These are phyloP conservation scores for Lucinisca nassula DNA, from an alignment of 2,888 invertebrate species.

Conservation along the genomic window DNA sequence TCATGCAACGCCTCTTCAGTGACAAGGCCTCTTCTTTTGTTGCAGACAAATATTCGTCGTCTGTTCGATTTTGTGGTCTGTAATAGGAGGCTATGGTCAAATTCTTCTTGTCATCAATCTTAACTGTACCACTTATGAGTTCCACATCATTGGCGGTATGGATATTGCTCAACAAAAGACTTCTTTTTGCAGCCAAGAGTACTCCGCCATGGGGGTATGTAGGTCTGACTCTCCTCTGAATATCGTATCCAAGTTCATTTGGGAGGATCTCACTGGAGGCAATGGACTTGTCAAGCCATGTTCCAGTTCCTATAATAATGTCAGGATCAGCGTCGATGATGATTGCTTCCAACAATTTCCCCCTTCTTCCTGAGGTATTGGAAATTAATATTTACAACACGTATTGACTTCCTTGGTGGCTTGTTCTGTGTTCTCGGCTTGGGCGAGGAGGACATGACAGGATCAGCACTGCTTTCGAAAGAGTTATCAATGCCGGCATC, in stretches of 20 bases:
- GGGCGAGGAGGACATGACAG: background rate
- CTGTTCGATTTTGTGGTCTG: slow-evolving; percentile 17
- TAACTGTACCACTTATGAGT: background rate
- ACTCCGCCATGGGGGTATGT: background rate
- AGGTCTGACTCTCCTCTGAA: background rate
- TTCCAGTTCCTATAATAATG: slow-evolving; percentile 16
- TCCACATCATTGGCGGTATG: background rate
- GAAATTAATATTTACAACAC: slow-evolving; percentile 10
- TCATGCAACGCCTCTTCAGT: background rate
- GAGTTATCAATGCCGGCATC: too few species aligned
- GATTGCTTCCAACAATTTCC: background rate
- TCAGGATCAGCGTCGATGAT: slow-evolving; percentile 1
- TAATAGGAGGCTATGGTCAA: background rate
- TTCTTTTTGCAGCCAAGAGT: background rate
- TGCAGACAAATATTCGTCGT: background rate
- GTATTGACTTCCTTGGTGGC: too few species aligned
- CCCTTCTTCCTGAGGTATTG: slow-evolving; percentile 14
- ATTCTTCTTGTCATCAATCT: background rate
- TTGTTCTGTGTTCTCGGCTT: background rate
- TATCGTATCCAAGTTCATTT: background rate
- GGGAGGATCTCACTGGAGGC: background rate
- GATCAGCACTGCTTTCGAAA: background rate
- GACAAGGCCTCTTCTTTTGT: background rate
- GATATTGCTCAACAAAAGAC: background rate
- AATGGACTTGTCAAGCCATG: slow-evolving; percentile 2